Conservation (phyloP, 2,888 invertebrate genomes). For the Ganaspis brasiliensis region DNA sequence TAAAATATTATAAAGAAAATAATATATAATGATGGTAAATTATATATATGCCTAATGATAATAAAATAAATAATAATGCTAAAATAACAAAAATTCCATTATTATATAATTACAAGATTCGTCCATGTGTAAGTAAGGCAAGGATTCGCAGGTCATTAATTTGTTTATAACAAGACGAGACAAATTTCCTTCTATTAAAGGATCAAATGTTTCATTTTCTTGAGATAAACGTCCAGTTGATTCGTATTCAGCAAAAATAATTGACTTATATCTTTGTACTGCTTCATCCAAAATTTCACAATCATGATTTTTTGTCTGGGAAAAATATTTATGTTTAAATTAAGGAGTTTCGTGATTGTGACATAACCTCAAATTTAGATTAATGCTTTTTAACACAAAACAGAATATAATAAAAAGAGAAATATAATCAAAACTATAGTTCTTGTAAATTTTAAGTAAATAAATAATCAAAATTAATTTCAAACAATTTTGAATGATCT, state of each 20-base stretch:
- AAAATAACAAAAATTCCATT: too few relatives aligned
- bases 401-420: too few relatives aligned
- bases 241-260: conserved; percentile 75
- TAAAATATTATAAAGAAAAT: too few relatives aligned
- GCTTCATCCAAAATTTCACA: conserved; percentile 84
- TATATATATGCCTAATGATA: too few relatives aligned
- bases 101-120: conserved; percentile 86
- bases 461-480: neutral
- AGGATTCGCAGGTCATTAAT: conserved; percentile 83
- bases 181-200: neutral
- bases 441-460: neutral
- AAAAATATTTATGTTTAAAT: conserved; percentile 41
- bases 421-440: too few relatives aligned
- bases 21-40: too few relatives aligned
- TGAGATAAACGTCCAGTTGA: conserved; percentile 57
- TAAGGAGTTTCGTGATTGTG: neutral
- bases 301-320: conserved; percentile 78
- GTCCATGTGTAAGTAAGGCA: conserved; percentile 87
- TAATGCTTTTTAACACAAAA: neutral
- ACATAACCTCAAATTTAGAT: neutral
- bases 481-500: too few relatives aligned
- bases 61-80: too few relatives aligned
- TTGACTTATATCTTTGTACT: conserved; percentile 81
- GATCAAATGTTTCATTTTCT: conserved; percentile 38
- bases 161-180: conserved; percentile 59